Conservation (phyloP, 2,888 invertebrate genomes). For the Lutraria lutraria region DNA sequence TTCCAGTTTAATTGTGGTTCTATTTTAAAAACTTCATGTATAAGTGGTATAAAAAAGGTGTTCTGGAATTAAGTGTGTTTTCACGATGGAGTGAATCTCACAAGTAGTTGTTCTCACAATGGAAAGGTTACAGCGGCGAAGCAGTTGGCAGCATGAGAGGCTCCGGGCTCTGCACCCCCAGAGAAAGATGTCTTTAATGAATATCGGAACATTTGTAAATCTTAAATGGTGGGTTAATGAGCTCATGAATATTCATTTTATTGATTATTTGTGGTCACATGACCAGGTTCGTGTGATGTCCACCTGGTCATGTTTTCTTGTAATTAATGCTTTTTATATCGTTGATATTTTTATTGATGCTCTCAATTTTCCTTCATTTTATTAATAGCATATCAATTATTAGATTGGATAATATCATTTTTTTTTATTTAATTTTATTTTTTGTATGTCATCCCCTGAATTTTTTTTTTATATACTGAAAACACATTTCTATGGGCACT, state of each 20-base stretch:
- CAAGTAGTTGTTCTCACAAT: slow-evolving; percentile 1
- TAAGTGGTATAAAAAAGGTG: neutral
- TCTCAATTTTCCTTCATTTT: too few relatives aligned
- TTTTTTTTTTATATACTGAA: neutral
- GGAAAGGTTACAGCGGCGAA: slow-evolving; percentile 5
- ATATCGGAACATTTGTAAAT: slow-evolving; percentile 54
- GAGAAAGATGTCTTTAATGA: slow-evolving; percentile 39
- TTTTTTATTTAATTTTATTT: neutral
- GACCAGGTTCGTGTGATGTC: neutral
- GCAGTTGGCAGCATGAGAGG: slow-evolving; percentile 26
- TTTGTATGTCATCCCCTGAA: neutral
- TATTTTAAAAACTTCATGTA: neutral
- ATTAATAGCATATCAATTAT: too few relatives aligned
- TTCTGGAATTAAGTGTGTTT: neutral
- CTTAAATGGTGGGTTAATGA: slow-evolving; percentile 40
- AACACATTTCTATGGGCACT: neutral
- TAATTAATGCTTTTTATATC: too few relatives aligned
- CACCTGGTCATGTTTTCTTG: too few relatives aligned
- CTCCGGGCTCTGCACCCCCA: neutral
- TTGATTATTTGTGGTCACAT: slow-evolving; percentile 2
- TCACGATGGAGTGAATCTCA: neutral
- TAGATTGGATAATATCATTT: neutral
- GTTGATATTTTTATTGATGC: too few relatives aligned
- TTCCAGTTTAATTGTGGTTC: neutral
- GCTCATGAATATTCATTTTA: too few relatives aligned